phyloP scores from a whole-genome alignment of 2,888 invertebrate species.

The Liopterus haemorrhoidalis region DNA sequence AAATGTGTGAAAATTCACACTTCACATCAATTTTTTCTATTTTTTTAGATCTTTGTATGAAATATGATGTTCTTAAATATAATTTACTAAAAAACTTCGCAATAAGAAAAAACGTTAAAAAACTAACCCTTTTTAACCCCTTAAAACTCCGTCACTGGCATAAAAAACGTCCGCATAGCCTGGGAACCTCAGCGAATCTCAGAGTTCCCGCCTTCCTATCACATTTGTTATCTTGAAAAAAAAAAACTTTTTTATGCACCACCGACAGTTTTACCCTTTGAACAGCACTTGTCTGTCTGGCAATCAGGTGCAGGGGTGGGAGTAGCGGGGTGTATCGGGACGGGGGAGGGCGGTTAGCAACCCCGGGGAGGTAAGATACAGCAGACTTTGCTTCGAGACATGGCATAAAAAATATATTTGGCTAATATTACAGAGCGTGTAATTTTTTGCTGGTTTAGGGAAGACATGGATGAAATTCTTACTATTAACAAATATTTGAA shows the following conservation, averaged over 20 bases:
- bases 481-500: too few relatives aligned
- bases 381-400: neutral
- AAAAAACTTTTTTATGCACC: conserved; percentile 5
- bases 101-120: too few relatives aligned
- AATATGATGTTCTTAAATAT: too few relatives aligned
- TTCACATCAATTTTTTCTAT: too few relatives aligned
- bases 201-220: conserved; percentile 4
- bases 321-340: conserved; percentile 2
- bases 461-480: too few relatives aligned
- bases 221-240: neutral
- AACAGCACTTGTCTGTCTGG: too few relatives aligned
- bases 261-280: conserved; percentile 11
- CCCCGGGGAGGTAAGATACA: neutral
- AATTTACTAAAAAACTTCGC: too few relatives aligned
- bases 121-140: neutral
- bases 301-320: conserved; percentile 7
- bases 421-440: too few relatives aligned
- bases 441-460: too few relatives aligned
- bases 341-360: neutral
- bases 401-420: too few relatives aligned
- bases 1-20: too few relatives aligned
- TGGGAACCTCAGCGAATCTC: conserved; percentile 8
- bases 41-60: too few relatives aligned
- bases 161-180: neutral
- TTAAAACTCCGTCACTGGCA: neutral